Conservation (phyloP, 2,797 vertebrate species). For the Sebastes steindachneri region DNA sequence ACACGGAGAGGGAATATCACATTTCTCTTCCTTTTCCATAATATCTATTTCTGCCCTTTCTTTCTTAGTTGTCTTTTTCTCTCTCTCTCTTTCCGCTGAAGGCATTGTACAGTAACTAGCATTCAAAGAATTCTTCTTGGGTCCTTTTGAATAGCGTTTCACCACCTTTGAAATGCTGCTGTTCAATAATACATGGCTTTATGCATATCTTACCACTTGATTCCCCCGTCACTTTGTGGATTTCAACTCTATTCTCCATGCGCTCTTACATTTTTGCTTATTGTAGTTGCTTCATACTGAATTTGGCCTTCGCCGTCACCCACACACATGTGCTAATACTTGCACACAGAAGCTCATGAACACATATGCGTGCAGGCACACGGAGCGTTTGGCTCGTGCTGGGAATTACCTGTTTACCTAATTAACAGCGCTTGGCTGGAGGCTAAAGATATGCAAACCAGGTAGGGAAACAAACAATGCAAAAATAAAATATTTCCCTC, state of each 20-base stretch:
- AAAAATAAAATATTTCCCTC: constrained; percentile 63
- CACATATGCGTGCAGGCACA: constrained; percentile 18
- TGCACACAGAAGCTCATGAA: constrained; percentile 15
- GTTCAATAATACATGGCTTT: constrained; percentile 65
- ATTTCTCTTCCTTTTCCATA: constrained; percentile 35
- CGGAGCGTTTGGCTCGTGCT: constrained; percentile 35
- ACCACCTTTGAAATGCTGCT: constrained; percentile 52
- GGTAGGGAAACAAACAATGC: constrained; percentile 56
- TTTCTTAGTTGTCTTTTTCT: constrained; percentile 1
- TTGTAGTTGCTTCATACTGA: constrained; percentile 30
- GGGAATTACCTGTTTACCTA: constrained; percentile 81
- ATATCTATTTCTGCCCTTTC: constrained; percentile 35
- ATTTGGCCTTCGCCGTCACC: constrained; percentile 14
- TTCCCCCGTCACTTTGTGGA: constrained; percentile 20
- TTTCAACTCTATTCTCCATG: constrained; percentile 33
- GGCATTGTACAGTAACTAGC: constrained; percentile 35
- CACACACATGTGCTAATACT: constrained; percentile 3
- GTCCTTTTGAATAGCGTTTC: constrained; percentile 21
- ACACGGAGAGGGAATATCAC: constrained; percentile 58
- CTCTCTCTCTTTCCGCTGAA: constrained; percentile 27
- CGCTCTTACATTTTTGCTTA: constrained; percentile 21
- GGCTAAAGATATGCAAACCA: constrained; percentile 78
- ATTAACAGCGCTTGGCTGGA: constrained; percentile 79
- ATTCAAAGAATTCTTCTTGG: constrained; percentile 30
- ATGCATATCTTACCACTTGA: constrained; percentile 52